A percentile compares a stretch with the other conserved stretches of the same genome.
Conservation (phyloP, 2,113 vertebrate genomes). For the Poecilia latipinna region DNA sequence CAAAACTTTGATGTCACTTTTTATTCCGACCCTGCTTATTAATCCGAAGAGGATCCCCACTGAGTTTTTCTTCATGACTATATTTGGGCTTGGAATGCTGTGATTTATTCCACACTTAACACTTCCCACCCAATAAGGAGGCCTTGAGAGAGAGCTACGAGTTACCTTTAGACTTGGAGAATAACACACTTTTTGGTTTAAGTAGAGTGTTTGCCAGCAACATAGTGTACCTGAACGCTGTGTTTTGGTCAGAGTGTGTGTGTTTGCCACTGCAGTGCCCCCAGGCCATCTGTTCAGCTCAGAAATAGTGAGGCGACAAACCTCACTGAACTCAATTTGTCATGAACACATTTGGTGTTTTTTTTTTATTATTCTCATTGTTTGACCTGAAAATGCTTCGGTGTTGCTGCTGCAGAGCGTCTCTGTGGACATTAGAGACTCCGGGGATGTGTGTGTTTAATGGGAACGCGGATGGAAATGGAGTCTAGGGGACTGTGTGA, state of each 20-base stretch:
- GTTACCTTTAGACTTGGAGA: constrained; percentile 9
- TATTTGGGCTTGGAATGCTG: constrained; percentile 62
- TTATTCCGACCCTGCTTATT: constrained; percentile 31
- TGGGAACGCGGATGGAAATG: constrained; percentile 40
- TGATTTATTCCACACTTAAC: constrained; percentile 49
- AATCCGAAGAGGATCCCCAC: constrained; percentile 43
- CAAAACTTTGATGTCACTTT: constrained; percentile 7
- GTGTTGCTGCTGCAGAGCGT: constrained; percentile 6
- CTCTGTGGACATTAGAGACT: constrained; percentile 19
- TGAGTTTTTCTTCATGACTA: constrained; percentile 47
- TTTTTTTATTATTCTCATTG: constrained; percentile 3
- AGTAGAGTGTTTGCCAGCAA: constrained; percentile 10
- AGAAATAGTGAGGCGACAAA: constrained; percentile 25
- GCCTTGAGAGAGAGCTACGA: constrained; percentile 32
- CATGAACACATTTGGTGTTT: constrained; percentile 10
- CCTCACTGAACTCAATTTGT: constrained; percentile 19
- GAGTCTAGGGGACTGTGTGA: constrained; percentile 30
- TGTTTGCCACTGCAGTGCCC: constrained; percentile 18
- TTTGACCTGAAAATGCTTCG: constrained; percentile 31
- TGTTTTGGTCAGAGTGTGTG: constrained; percentile 9
- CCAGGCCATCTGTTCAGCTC: constrained; percentile 46
- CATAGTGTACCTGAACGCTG: constrained; percentile 19
- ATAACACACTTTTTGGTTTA: constrained; percentile 7
- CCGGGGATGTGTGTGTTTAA: constrained; percentile 37
- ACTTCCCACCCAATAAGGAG: constrained; percentile 19